Evolutionary conservation across 2,888 invertebrate species (phyloP), one percentile per base, ranked within the genome.

Genomic region (Oxycera nigricornis): DNA sequence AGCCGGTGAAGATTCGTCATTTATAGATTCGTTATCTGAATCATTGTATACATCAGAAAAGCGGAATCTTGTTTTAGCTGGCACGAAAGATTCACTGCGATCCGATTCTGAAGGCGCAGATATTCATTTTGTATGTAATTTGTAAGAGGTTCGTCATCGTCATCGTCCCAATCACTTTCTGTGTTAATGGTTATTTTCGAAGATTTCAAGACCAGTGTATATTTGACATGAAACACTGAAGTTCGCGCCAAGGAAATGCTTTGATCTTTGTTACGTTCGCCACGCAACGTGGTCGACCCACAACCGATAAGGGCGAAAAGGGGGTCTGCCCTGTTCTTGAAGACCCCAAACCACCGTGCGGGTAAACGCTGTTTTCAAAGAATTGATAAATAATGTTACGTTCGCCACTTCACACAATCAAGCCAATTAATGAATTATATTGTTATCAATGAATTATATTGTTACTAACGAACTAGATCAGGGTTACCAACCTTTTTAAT

Each of bases 91-190:
- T 46, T 46, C 17, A 46, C 46, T 46, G 3, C 17, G 46, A 14
- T 46, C 46, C 46, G 46, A 46, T 46, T n/a, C 46, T 46, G 46
- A 46, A 46, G 46, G 46, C 46, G 46, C 14, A 46, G 46, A 46
- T 46, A 46, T 46, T 46, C 14, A n/a, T 46, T 3, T 14, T n/a
- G 11, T n/a, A n/a, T n/a, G 17, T 46, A 46, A 46, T 46, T 46
- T 11, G 4, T 17, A 46, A 46, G 46, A 46, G 46, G 46, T 46
- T 46, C n/a, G n/a, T n/a, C n/a, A n/a, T n/a, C 46, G 14, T 46
- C 46, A 46, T 46, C 46, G 14, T 46, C 46, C 4, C 6, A 11
- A 17, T 46, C 46, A n/a, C 35, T 46, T 46, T 46, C 46, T 46
- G 46, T 14, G 14, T n/a, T 46, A 11, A 2, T 46, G 46, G 46